Base-by-base conservation (phyloP, 2,888 invertebrate genomes). In the Capitulum mitella region DNA sequence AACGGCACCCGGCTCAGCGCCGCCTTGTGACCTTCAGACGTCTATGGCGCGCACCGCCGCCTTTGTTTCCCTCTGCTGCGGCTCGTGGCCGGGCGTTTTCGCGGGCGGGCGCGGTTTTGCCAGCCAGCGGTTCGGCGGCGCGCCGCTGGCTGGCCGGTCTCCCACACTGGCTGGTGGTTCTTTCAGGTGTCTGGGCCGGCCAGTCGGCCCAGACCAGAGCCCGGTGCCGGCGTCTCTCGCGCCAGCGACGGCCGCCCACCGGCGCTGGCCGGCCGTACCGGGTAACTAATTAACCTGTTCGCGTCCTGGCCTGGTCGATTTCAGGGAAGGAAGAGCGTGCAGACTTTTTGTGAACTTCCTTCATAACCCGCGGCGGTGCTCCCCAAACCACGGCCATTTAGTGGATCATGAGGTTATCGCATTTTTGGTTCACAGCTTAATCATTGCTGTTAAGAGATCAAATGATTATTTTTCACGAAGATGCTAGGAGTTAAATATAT, bases 281-380 rank as follows among this genome's bases (percentile, higher is more conserved):
- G 64, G 64, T 64, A 64, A 64, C 64, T 64, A 64, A 64, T 34
- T 19, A 14, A 6, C n/a, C 6, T 29, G n/a, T 10, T 58, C 29
- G 2, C 8, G 58, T 29, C n/a, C n/a, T 10, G 32, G 19, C 14
- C n/a, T n/a, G n/a, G 43, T 43, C 43, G 10, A 34, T 64, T 64
- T 64, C 64, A 64, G 64, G 64, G 64, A 64, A 64, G 64, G 64
- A 64, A 64, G 64, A 64, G 64, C 34, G 64, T 64, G 64, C 64
- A 64, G 64, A 14, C 64, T 34, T 58, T 64, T 64, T 34, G 64
- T 64, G 64, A 64, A 16, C 64, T 64, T 64, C 64, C 64, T 64
- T 64, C 64, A 26, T 34, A 64, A 26, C 32, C n/a, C 58, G n/a
- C n/a, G n/a, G n/a, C n/a, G n/a, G n/a, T n/a, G n/a, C n/a, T n/a